A percentile compares a stretch with the other conserved stretches of the same genome.
Evolutionary conservation across 2,113 vertebrate species (phyloP).

Genomic region (Epinephelus lanceolatus): DNA sequence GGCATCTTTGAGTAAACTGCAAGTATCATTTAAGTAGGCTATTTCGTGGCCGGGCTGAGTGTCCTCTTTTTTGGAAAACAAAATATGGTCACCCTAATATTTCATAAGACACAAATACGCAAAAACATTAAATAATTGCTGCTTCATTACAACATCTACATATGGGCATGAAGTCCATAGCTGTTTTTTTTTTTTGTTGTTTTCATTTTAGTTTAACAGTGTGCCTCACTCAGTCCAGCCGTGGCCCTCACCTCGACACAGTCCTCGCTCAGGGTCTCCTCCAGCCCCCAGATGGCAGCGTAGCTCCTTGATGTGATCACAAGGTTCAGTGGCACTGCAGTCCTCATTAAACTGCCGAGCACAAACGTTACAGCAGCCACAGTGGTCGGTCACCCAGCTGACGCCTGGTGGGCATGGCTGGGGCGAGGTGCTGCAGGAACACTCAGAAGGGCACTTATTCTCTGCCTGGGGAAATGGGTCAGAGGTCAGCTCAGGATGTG

Average conservation of each 20-base stretch:
- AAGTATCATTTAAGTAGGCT: too few species aligned
- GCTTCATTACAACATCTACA: not conserved
- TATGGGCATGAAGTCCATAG: not conserved
- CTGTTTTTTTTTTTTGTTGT: not conserved
- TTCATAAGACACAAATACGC: too few species aligned
- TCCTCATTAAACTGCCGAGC: constrained; percentile 85
- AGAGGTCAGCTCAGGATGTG: constrained; percentile 37
- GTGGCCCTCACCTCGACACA: constrained; percentile 80
- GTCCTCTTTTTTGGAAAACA: too few species aligned
- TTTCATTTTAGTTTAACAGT: not conserved
- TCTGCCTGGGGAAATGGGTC: constrained; percentile 56
- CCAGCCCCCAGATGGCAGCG: constrained; percentile 83
- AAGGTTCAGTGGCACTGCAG: constrained; percentile 79
- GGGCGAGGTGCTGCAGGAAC: constrained; percentile 71
- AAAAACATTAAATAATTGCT: not conserved
- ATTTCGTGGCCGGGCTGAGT: too few species aligned
- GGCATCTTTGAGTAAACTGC: too few species aligned
- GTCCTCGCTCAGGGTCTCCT: constrained; percentile 76
- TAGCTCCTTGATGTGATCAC: constrained; percentile 87
- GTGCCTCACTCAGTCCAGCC: not conserved
- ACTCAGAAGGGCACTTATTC: constrained; percentile 65
- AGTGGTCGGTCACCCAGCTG: constrained; percentile 81
- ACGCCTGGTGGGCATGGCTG: constrained; percentile 75
- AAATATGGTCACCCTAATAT: not conserved
- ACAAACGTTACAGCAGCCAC: constrained; percentile 86